Percentiles rank a stretch among this genome's conserved stretches.
These are phyloP conservation scores for Magallana nippona DNA, from an alignment of 2,888 invertebrate species.

Conservation along the genomic window DNA sequence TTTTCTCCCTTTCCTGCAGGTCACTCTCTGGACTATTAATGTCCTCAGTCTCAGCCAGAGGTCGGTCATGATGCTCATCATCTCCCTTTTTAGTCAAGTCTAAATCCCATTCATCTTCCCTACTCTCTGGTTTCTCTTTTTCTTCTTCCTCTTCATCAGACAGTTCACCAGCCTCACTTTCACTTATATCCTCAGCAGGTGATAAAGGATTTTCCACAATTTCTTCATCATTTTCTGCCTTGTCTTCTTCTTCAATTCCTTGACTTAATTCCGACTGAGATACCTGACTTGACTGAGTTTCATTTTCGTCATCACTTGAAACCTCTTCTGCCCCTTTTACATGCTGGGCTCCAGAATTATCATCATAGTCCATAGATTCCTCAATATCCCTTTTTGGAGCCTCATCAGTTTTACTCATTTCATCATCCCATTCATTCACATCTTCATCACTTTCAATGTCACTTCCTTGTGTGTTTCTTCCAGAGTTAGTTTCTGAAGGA, in stretches of 20 bases:
- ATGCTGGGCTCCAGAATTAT: neutral
- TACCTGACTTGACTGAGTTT: slow-evolving; percentile 21
- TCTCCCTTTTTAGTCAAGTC: slow-evolving; percentile 25
- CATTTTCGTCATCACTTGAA: slow-evolving; percentile 24
- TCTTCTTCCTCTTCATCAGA: slow-evolving; percentile 48
- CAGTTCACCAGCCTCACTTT: slow-evolving; percentile 27
- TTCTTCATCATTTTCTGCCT: slow-evolving; percentile 38
- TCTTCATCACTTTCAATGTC: slow-evolving; percentile 36
- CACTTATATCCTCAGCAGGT: slow-evolving; percentile 7
- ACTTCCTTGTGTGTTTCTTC: slow-evolving; percentile 8
- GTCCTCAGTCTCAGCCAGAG: slow-evolving; percentile 43
- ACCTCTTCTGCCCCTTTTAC: neutral
- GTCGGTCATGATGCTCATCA: slow-evolving; percentile 23
- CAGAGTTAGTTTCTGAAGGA: neutral
- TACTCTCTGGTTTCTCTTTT: slow-evolving; percentile 17
- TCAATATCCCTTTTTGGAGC: neutral
- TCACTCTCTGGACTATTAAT: slow-evolving; percentile 49
- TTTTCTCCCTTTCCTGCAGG: slow-evolving; percentile 9
- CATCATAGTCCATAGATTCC: slow-evolving; percentile 10
- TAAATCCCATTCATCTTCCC: slow-evolving; percentile 36
- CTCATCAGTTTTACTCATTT: neutral
- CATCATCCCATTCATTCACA: slow-evolving; percentile 31
- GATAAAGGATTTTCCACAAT: slow-evolving; percentile 38
- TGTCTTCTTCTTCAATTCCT: slow-evolving; percentile 30
- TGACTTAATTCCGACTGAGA: slow-evolving; percentile 1